Percentiles rank a stretch among this genome's conserved stretches.
Evolutionary conservation across 2,888 invertebrate species (phyloP).

Genomic region (Drosophila borealis): DNA sequence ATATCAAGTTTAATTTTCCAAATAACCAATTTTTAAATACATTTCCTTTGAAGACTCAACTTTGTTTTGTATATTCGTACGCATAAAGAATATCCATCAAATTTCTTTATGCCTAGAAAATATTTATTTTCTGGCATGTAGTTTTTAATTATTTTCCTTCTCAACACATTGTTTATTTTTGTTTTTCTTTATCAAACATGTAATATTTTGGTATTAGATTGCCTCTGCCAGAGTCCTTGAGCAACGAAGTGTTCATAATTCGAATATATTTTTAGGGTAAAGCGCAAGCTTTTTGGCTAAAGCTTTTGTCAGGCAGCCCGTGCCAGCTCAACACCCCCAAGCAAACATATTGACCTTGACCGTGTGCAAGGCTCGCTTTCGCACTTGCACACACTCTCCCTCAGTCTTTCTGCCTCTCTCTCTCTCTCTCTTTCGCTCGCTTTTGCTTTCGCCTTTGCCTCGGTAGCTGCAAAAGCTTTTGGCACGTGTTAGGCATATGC

Average conservation of each 20-base stretch:
- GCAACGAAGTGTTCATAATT: conserved; percentile 29
- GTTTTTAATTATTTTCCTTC: conserved; percentile 7
- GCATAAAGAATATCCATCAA: background rate
- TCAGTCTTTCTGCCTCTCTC: background rate
- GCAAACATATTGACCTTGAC: conserved; percentile 48
- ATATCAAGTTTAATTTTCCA: no score
- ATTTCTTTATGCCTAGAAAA: background rate
- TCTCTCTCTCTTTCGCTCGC: background rate
- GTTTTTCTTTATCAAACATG: background rate
- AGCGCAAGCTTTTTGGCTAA: conserved; percentile 34
- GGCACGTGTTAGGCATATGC: conserved; percentile 23
- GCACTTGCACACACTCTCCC: conserved; percentile 4
- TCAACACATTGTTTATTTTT: conserved; percentile 4
- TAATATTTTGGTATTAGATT: background rate
- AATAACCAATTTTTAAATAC: no score
- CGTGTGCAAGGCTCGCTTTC: conserved; percentile 57
- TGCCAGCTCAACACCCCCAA: conserved; percentile 1
- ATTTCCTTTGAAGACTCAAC: no score
- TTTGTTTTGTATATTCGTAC: background rate
- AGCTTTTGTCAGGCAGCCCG: conserved; percentile 22
- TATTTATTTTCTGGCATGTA: background rate
- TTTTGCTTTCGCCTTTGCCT: background rate
- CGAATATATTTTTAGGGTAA: conserved; percentile 32
- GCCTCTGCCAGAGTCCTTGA: conserved; percentile 4
- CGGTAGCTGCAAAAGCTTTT: conserved; percentile 35